Conservation (phyloP, 1,140 invertebrate species). For the Diplogasteroides magnus region DNA sequence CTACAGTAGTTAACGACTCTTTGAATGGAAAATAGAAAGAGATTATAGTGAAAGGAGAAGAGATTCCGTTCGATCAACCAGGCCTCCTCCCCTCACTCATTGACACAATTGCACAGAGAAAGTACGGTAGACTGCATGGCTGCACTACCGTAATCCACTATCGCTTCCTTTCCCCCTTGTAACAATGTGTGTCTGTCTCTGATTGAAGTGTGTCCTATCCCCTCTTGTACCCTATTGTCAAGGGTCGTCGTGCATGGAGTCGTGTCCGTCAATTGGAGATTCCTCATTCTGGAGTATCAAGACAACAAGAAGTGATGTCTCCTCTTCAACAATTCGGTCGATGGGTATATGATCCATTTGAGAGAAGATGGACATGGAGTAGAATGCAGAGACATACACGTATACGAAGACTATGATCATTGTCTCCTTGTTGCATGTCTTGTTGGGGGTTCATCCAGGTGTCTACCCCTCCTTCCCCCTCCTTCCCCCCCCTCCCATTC, state of each 20-base stretch:
- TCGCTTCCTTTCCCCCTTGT: too few species aligned
- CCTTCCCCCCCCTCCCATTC: background rate
- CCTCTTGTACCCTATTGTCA: background rate
- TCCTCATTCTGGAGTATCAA: background rate
- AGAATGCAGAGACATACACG: background rate
- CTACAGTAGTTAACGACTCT: too few species aligned
- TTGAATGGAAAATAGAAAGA: background rate
- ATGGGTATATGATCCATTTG: constrained; percentile 22
- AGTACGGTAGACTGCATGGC: too few species aligned
- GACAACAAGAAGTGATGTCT: too few species aligned
- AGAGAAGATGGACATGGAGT: constrained; percentile 16
- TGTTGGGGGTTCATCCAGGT: background rate
- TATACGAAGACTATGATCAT: background rate
- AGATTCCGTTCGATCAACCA: background rate
- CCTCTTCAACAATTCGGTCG: constrained; percentile 13
- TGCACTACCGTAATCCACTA: too few species aligned
- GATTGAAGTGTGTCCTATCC: background rate
- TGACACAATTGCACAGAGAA: too few species aligned
- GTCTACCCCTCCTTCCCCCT: background rate
- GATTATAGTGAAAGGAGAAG: background rate
- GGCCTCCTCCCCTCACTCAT: too few species aligned
- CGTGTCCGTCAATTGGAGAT: constrained; percentile 30
- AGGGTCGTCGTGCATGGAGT: constrained; percentile 14
- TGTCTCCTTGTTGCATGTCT: background rate
- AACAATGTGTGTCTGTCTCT: too few species aligned